Percentiles rank a stretch among this genome's conserved stretches.
Evolutionary conservation across 2,113 vertebrate species (phyloP).

Genomic region (Ploceus nigricollis): DNA sequence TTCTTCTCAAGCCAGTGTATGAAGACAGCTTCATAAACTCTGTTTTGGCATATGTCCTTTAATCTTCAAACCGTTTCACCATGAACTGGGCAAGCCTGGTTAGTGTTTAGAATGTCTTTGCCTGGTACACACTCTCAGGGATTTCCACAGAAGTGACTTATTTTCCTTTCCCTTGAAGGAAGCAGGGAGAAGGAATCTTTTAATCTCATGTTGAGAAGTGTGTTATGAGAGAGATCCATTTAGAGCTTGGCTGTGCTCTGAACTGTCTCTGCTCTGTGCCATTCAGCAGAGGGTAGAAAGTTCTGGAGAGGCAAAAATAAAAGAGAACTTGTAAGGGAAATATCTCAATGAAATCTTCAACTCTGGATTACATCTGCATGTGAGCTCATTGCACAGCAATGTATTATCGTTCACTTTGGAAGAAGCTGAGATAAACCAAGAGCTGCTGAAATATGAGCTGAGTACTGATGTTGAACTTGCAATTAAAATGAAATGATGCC

Average conservation of each 20-base stretch:
- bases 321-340: background rate
- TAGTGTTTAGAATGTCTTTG: background rate
- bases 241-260: background rate
- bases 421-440: slow-evolving; percentile 7
- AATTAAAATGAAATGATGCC: slow-evolving; percentile 46
- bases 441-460: slow-evolving; percentile 26
- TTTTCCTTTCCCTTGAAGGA: background rate
- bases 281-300: background rate
- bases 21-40: background rate
- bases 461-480: slow-evolving; percentile 41
- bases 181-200: background rate
- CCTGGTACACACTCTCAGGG: background rate
- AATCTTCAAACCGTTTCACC: background rate
- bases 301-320: slow-evolving; percentile 13
- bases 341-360: background rate
- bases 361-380: slow-evolving; percentile 23
- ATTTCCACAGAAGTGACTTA: background rate
- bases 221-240: background rate
- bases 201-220: background rate
- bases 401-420: slow-evolving; percentile 18
- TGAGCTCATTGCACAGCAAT: slow-evolving; percentile 55
- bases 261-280: background rate
- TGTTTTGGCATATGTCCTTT: background rate
- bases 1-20: background rate
- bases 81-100: background rate